These are phyloP conservation scores for Acheta domesticus DNA, from an alignment of 2,888 invertebrate species.

Conservation along the genomic window DNA sequence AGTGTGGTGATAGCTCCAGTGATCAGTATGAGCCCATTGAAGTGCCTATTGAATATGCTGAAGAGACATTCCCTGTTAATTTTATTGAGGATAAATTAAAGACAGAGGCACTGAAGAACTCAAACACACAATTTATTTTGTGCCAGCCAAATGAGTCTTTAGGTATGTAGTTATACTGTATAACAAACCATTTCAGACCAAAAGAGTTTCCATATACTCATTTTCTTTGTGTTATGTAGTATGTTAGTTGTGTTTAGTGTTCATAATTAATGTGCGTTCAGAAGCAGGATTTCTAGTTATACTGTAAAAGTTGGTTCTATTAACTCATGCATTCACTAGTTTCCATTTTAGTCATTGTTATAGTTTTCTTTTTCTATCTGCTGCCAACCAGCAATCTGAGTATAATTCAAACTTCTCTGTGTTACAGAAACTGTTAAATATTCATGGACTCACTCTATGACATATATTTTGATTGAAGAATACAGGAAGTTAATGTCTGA, in stretches of 20 bases:
- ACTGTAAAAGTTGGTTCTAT: no score
- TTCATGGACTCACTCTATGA: conserved; percentile 28
- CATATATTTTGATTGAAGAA: conserved; percentile 28
- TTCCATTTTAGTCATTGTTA: no score
- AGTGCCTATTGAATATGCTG: conserved; percentile 20
- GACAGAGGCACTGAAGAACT: background rate
- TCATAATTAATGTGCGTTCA: no score
- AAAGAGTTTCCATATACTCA: no score
- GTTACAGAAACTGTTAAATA: conserved; percentile 25
- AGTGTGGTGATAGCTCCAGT: background rate
- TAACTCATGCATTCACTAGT: no score
- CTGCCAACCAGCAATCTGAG: no score
- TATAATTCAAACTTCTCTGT: background rate
- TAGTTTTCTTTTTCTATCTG: no score
- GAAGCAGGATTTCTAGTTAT: no score
- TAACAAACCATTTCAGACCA: no score
- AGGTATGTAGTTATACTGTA: background rate
- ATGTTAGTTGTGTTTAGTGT: no score
- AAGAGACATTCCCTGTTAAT: conserved; percentile 8
- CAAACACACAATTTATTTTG: conserved; percentile 20
- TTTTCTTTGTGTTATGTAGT: no score
- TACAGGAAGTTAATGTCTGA: conserved; percentile 24
- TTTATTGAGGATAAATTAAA: background rate
- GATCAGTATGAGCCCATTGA: conserved; percentile 21
- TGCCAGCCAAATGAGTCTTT: conserved; percentile 26